Evolutionary conservation across 2,113 vertebrate species (phyloP), one percentile per base, ranked within the genome.

Genomic region (Panthera tigris): DNA sequence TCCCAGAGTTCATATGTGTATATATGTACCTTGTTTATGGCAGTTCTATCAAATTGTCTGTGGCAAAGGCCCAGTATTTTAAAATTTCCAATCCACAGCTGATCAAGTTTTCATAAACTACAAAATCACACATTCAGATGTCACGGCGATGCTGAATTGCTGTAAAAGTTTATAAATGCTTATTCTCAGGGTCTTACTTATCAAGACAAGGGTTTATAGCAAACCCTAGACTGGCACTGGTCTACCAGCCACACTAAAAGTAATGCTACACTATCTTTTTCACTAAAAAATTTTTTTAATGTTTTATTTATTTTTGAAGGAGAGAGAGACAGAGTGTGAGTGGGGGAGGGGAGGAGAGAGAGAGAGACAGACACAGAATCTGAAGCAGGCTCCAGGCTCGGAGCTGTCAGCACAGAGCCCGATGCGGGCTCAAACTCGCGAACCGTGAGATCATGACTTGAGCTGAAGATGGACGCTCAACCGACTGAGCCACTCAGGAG

Each of bases 41-140:
- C 74, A 74, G 6, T 19, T 27, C 19, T 88, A 45, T 79, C 81
- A 29, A 91, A 33, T 80, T 95, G 4, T 96, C 39, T 63, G 6
- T 16, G 50, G 71, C 74, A 71, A 96, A 97, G 74, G 29, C 25
- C 31, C 69, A 55, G 1, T 27, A 25, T 82, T 95, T 66, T 61
- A 87, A 73, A 83, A 52, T 83, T 90, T 71, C 31, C 18, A 68
- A 80, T 48, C 31, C 19, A n/a, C 15, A 73, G 33, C 63, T 57
- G 68, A 87, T 79, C 55, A 29, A 4, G 66, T 10, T 71, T 83
- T 92, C 4, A 9, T 52, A 68, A 66, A 45, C 79, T 19, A 95
- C 7, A 55, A 36, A 94, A 76, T 73, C 79, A 87, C 45, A 89
- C 45, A 68, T 45, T 63, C 65, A 23, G 65, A 50, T 41, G 66